Base-by-base conservation (phyloP, 2,797 vertebrate genomes). In the Pyrocephalus nanus region DNA sequence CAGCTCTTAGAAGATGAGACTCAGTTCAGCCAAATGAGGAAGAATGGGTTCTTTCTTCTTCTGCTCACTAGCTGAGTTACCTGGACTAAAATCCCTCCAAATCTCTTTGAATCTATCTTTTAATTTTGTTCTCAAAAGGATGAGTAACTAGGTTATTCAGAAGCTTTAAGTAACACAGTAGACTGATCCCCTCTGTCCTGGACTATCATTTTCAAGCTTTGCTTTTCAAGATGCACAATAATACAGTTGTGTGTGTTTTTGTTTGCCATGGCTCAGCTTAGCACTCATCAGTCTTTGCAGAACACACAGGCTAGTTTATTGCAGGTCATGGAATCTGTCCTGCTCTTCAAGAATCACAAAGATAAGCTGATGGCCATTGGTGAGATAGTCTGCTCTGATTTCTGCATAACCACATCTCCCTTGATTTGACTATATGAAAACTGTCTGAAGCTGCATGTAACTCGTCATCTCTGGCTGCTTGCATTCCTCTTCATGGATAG, bases 241-340 rank as follows among this genome's bases (percentile, higher is more conserved):
- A 70, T 38, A 34, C 5, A 40, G 14, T 71, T 83, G 70, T 3
- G 1, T 38, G 20, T 86, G 74, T 43, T 53, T 95, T 95, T 89
- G 34, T 78, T 92, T 85, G 27, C 58, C 5, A 2, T 53, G 55
- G 55, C 47, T 88, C 62, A 60, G 23, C 19, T 53, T 53, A 62
- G 42, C 29, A 12, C 6, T 16, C 47, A 69, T 61, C 29, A 47
- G 18, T 19, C 61, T 87, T 74, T 5, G 62, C 32, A 71, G 82
- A 81, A 62, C 32, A 30, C 2, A 0, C 38, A 43, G 72, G n/a
- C 27, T 86, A 51, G 18, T 85, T 95, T 95, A 77, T 72, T 78
- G 55, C 69, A 97, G 97, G 97, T 97, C 14, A n/a, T 98, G 93
- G 95, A 98, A 34, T 72, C 92, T 50, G 95, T 95, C 58, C 87